A percentile compares a stretch with the other conserved stretches of the same genome.
Evolutionary conservation across 37 sponge, comb jelly and placozoan genomes (phyloP).

Genomic region (Geodia barretti): DNA sequence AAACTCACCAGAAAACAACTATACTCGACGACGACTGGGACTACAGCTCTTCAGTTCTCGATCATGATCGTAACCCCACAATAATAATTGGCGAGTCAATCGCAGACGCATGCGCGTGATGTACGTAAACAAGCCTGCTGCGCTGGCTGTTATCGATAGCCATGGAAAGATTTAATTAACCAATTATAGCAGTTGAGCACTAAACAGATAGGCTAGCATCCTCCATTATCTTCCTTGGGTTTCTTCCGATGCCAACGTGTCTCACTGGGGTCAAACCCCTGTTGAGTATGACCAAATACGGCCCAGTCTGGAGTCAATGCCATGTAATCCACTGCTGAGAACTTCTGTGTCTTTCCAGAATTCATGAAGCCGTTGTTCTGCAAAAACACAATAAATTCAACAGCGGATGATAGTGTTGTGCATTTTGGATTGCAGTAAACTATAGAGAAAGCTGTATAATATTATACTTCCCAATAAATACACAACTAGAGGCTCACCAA

Average conservation of each 20-base stretch:
- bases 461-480: neutral
- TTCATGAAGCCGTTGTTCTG: constrained; percentile 25
- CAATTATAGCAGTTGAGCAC: too few relatives aligned
- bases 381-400: too few relatives aligned
- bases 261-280: constrained; percentile 93
- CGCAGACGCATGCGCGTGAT: too few relatives aligned
- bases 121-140: too few relatives aligned
- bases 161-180: too few relatives aligned
- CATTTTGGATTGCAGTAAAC: neutral
- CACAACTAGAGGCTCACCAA: constrained; percentile 57
- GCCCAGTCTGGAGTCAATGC: constrained; percentile 91
- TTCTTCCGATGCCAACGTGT: constrained; percentile 90
- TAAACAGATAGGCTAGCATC: too few relatives aligned
- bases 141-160: too few relatives aligned
- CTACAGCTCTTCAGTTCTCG: too few relatives aligned
- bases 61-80: too few relatives aligned
- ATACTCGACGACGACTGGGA: too few relatives aligned
- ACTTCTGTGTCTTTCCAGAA: constrained; percentile 19
- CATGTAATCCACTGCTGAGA: constrained; percentile 85
- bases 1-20: too few relatives aligned
- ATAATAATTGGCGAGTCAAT: too few relatives aligned
- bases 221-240: constrained; percentile 70
- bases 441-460: neutral
- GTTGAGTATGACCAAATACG: constrained; percentile 69
- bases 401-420: neutral